Evolutionary conservation across 2,797 vertebrate species (phyloP), one percentile per base, ranked within the genome.

Genomic region (Helostoma temminkii): DNA sequence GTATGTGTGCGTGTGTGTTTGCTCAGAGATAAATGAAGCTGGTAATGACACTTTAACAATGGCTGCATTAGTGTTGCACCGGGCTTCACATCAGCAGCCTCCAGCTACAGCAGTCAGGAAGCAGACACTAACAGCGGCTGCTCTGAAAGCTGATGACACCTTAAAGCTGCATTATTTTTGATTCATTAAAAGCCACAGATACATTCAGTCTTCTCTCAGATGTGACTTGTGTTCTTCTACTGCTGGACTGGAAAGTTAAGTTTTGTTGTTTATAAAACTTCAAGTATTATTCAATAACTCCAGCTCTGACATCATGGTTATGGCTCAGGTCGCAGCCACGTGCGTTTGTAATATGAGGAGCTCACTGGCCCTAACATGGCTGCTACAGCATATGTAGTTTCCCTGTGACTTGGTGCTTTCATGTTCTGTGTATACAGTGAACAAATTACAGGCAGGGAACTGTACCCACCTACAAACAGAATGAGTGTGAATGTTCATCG

Each of bases 31-130:
- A 80, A 82, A 83, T 59, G 81, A 80, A 77, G 41, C 72, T 30
- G 64, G 30, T 86, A 81, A 91, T 85, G 83, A 82, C 80, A 67
- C 61, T 74, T 76, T 78, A 83, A 89, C 89, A 88, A 89, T 80
- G 68, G 70, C 59, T 42, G 65, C 83, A 81, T 83, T 72, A 79
- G 86, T n/a, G 68, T 56, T 39, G 56, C 67, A 66, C 24, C 49
- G 15, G 71, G 43, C 59, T 28, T 41, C 63, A 72, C 80, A 74
- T 72, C 68, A 70, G 66, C n/a, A n/a, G n/a, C n/a, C n/a, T n/a
- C n/a, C n/a, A n/a, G n/a, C n/a, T n/a, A n/a, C n/a, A n/a, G n/a
- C 80, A 36, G 77, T 75, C 57, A 45, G 76, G 48, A 41, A 15
- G 18, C 9, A 46, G 48, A 21, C 21, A 15, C 30, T 14, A 2